phyloP scores from a whole-genome alignment of 2,888 invertebrate genomes.

The Cecidostiba fungosa region DNA sequence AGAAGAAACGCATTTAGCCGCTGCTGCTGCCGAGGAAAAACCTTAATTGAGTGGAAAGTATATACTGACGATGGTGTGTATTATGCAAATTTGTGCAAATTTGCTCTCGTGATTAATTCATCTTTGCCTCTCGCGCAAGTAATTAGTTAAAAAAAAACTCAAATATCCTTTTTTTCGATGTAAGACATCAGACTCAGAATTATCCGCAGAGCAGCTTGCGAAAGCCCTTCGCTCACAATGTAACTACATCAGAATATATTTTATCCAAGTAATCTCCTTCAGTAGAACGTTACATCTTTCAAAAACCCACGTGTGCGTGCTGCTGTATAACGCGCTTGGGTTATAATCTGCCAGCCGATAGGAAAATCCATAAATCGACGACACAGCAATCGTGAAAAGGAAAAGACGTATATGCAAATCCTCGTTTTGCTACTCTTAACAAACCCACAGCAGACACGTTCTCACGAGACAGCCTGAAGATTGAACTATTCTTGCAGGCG shows the following conservation, averaged over 20 bases:
- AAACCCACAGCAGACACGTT: neutral
- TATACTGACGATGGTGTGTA: neutral
- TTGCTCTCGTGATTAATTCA: neutral
- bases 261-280: neutral
- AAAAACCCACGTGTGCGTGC: neutral
- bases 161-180: neutral
- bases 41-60: conserved; percentile 1
- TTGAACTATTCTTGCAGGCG: conserved; percentile 29
- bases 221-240: neutral
- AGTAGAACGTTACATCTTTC: neutral
- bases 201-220: neutral
- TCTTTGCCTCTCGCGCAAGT: neutral
- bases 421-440: neutral
- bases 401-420: neutral
- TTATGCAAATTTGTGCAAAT: conserved; percentile 6
- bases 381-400: neutral
- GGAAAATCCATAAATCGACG: conserved; percentile 10
- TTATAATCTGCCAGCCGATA: conserved; percentile 1
- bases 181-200: neutral
- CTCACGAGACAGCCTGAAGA: neutral
- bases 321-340: neutral
- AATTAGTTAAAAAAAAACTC: neutral
- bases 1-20: neutral
- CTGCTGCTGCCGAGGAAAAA: too few species aligned
- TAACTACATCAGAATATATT: neutral